Evolutionary conservation across 2,888 invertebrate species (phyloP).

Genomic region (Drosophila limbata): DNA sequence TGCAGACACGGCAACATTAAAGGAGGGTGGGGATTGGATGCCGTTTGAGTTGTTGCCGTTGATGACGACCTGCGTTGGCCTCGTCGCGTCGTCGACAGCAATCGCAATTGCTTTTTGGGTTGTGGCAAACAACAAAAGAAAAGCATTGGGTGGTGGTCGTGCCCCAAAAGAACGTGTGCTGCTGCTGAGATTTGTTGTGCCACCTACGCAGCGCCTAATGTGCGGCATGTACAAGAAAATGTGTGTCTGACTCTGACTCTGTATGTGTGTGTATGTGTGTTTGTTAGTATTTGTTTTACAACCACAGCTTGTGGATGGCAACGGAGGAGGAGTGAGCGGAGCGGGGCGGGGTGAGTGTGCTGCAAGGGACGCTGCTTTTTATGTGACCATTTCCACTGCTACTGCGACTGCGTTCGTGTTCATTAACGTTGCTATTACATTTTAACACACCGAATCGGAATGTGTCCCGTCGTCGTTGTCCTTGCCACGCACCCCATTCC

Average conservation of each 20-base stretch:
- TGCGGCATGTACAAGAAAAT: constrained; percentile 57
- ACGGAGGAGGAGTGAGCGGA: not conserved
- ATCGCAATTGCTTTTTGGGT: constrained; percentile 58
- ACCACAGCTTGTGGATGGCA: constrained; percentile 57
- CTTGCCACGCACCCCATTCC: constrained; percentile 40
- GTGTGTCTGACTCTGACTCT: not conserved
- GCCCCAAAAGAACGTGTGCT: constrained; percentile 63
- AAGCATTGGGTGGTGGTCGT: constrained; percentile 23
- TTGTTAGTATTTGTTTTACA: constrained; percentile 71
- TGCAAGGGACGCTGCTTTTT: constrained; percentile 60
- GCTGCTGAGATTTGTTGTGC: constrained; percentile 71
- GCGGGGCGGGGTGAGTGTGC: constrained; percentile 16
- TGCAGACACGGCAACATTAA: constrained; percentile 22
- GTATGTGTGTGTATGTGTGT: constrained; percentile 15
- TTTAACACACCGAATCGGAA: constrained; percentile 79
- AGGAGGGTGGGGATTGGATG: constrained; percentile 15
- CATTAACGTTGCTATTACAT: constrained; percentile 80
- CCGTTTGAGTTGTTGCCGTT: constrained; percentile 25
- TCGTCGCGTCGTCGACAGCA: constrained; percentile 51
- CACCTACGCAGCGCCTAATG: constrained; percentile 60
- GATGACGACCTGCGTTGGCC: constrained; percentile 65
- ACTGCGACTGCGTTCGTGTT: constrained; percentile 74
- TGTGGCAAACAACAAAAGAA: constrained; percentile 34
- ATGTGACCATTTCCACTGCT: constrained; percentile 77
- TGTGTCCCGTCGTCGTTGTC: constrained; percentile 70